Base-by-base conservation (phyloP, 2,797 vertebrate species). In the Ctenopoma multispine region DNA sequence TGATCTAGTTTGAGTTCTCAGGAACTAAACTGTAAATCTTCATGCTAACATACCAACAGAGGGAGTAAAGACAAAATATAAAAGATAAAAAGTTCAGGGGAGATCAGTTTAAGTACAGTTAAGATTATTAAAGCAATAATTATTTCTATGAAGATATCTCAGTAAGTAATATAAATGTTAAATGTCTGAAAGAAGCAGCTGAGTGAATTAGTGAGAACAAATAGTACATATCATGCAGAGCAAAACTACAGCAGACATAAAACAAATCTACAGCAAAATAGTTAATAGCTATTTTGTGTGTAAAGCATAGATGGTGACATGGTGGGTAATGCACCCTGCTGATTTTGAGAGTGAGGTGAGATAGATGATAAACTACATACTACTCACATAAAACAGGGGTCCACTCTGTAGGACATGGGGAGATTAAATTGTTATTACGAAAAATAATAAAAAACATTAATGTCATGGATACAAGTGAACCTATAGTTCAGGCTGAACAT, bases 341-440 rank as follows among this genome's bases (percentile, higher is more conserved):
- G 38, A 59, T 50, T 61, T 65, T 82, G 68, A 47, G 46, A 80
- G 70, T 76, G 58, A 85, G 82, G 86, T 63, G 67, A 85, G 65
- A 82, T 40, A 91, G 79, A 83, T 83, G 80, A 90, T 82, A 90
- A 91, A 89, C 93, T 93, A 91, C 89, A 90, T 88, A 92, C 95
- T 96, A 95, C 95, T 96, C 95, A 96, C 96, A 96, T 90, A 95
- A 92, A 95, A 91, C 85, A 96, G 92, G 93, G 92, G 75, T 95
- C 95, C 94, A 90, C 89, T 95, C 93, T 94, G 94, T 87, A 90
- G 92, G 92, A 93, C 91, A 93, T 69, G 80, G 63, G 90, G 72
- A 93, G 79, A 93, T 90, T 90, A 79, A 91, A 75, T 89, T 72
- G 88, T 92, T 87, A 87, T 80, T 86, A 91, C 91, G 91, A 90